Conservation (phyloP, 2,113 vertebrate species). For the Proterorhinus semilunaris region DNA sequence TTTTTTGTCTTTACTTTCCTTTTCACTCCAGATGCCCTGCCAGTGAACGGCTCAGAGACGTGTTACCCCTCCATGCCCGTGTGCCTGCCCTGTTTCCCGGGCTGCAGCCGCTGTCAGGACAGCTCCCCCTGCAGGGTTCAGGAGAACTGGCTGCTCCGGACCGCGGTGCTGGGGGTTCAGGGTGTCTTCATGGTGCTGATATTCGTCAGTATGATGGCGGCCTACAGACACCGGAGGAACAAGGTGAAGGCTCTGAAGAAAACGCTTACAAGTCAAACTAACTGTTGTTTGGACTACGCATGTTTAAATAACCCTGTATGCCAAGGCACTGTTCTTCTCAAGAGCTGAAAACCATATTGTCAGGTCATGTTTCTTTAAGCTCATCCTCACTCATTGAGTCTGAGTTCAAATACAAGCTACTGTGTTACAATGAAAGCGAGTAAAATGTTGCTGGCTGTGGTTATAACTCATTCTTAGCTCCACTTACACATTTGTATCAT, state of each 20-base stretch:
- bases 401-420: no score
- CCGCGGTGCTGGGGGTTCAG: slow-evolving; percentile 80
- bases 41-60: slow-evolving; percentile 34
- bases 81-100: slow-evolving; percentile 85
- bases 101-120: slow-evolving; percentile 83
- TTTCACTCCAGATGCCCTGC: slow-evolving; percentile 45
- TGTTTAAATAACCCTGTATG: no score
- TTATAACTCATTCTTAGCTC: no score
- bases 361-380: no score
- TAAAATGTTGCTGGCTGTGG: no score
- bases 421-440: no score
- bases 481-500: no score
- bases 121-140: slow-evolving; percentile 83
- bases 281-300: neutral
- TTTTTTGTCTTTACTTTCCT: slow-evolving; percentile 14
- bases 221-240: slow-evolving; percentile 83
- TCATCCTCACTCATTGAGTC: no score
- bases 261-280: neutral
- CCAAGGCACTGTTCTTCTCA: no score
- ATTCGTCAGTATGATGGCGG: slow-evolving; percentile 89
- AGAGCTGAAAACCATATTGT: no score
- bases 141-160: slow-evolving; percentile 79
- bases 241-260: slow-evolving; percentile 64
- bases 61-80: slow-evolving; percentile 71
- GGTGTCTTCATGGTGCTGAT: slow-evolving; percentile 87